Evolutionary conservation across 2,888 invertebrate genomes (phyloP), one percentile per base, ranked within the genome.

Genomic region (Darwinula stevensoni): DNA sequence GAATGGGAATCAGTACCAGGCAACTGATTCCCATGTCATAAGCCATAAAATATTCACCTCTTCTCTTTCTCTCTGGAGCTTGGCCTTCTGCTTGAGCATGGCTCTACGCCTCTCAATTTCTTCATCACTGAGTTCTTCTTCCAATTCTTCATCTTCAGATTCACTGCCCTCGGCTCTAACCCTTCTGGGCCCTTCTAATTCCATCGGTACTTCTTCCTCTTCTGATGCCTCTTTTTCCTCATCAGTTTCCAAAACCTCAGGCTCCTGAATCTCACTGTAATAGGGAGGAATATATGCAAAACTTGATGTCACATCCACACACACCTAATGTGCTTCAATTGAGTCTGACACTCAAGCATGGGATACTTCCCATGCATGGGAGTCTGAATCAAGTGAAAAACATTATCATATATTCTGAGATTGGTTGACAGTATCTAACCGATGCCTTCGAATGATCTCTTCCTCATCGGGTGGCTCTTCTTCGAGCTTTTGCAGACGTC

Each of bases 31-130:
- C n/a, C n/a, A n/a, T n/a, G n/a, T n/a, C n/a, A n/a, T n/a, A n/a
- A n/a, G n/a, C n/a, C n/a, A n/a, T n/a, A n/a, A n/a, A n/a, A n/a
- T n/a, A n/a, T n/a, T n/a, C n/a, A n/a, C n/a, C n/a, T n/a, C n/a
- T 16, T 43, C 42, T 35, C 74, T 72, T 31, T 69, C 68, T 45
- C 28, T 11, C 13, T 63, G 62, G n/a, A 41, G 61, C 29, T 70
- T 45, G 42, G 71, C 67, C 38, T 64, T 59, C 40, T 65, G 61
- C 31, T 67, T 59, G 9, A 75, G 47, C 37, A 61, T 52, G 18
- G 66, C 62, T 35, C 84, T 58, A n/a, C 78, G 59, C 39, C 62
- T 62, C 46, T 86, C 84, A 43, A 80, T 68, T 51, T 80, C 80
- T 22, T 64, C 63, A 39, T 80, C 80, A 39, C 41, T 44, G 14